Base-by-base conservation (phyloP, 2,113 vertebrate species). In the Eonycteris spelaea region DNA sequence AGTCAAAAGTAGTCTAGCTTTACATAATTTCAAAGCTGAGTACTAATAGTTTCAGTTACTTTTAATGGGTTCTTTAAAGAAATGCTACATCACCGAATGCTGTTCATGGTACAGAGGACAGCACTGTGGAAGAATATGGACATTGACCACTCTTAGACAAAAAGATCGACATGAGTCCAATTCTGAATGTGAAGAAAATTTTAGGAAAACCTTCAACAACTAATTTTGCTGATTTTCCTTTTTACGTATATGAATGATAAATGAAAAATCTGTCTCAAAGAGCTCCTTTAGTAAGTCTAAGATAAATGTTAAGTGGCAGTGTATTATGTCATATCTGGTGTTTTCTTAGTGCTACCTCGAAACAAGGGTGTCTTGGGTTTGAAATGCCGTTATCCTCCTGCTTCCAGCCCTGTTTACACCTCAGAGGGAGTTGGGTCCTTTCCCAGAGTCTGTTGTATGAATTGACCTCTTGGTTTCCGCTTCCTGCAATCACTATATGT, bases 181-280 rank as follows among this genome's bases (percentile, higher is more conserved):
- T 83, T 96, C 6, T 87, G 65, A 92, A 84, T 84, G 38, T 55
- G 57, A 94, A 92, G 63, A 48, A 48, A 55, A 53, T 86, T 80
- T 92, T 85, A 95, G 91, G 89, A 48, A 96, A 79, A 84, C 24
- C 53, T 86, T 74, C 51, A 85, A 51, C 40, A 92, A 71, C 85
- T 70, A 59, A 84, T 94, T 92, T 96, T 96, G 33, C 43, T 95
- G 67, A 77, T 85, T 96, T 94, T 24, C 10, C 28, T 86, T 90
- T 96, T 68, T 78, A 55, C 91, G 78, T 63, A 45, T 78, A 21
- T 95, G 77, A 86, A 2, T 73, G 8, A n/a, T 73, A 94, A 89
- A 43, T 67, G 71, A 91, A 91, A 96, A 78, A 71, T 77, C 13
- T 73, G 55, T 80, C 38, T 55, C 13, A 77, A 94, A 88, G 28